phyloP scores from a whole-genome alignment of 1,140 invertebrate genomes.

The Drosophila grimshawi region DNA sequence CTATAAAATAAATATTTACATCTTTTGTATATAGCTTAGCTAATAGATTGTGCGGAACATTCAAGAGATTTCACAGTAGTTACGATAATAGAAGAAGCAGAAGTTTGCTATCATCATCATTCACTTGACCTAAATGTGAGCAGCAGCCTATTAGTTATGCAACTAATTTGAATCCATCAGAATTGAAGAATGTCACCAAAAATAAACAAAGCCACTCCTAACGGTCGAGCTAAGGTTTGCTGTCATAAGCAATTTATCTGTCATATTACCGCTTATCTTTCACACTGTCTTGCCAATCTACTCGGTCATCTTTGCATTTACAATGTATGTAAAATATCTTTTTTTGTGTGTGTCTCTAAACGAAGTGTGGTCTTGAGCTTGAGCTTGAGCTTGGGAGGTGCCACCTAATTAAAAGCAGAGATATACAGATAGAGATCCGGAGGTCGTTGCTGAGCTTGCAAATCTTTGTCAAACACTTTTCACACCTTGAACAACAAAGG shows the following conservation, averaged over 20 bases:
- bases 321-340: conserved; percentile 4
- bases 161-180: conserved; percentile 53
- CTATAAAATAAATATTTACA: background rate
- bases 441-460: conserved; percentile 9
- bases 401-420: conserved; percentile 55
- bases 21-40: no score
- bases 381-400: conserved; percentile 24
- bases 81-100: background rate
- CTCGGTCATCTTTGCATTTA: conserved; percentile 32
- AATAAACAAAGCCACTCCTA: conserved; percentile 64
- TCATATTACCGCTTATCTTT: conserved; percentile 69
- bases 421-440: background rate
- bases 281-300: conserved; percentile 51
- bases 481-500: conserved; percentile 5
- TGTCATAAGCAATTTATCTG: conserved; percentile 22
- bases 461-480: conserved; percentile 11
- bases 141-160: conserved; percentile 48
- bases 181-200: conserved; percentile 13
- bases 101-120: background rate
- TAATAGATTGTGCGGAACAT: no score
- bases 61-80: no score
- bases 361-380: conserved; percentile 9
- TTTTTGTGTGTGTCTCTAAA: background rate
- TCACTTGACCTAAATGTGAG: conserved; percentile 35
- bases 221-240: conserved; percentile 35